Evolutionary conservation across 2,113 vertebrate species (phyloP).

Genomic region (Labeo rohita): DNA sequence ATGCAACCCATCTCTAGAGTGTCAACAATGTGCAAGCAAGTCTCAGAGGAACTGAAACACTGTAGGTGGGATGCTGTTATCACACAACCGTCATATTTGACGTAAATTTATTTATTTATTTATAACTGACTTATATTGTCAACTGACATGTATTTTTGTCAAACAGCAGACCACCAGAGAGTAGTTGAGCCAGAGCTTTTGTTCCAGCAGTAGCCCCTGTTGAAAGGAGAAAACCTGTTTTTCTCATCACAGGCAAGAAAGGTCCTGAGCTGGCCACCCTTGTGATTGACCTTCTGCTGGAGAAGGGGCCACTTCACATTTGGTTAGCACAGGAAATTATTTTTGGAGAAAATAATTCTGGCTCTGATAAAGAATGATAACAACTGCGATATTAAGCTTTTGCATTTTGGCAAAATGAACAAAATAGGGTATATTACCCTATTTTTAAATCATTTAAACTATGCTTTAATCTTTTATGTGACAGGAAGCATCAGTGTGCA

Average conservation of each 20-base stretch:
- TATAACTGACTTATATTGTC: background rate
- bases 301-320: background rate
- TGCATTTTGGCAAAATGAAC: background rate
- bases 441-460: background rate
- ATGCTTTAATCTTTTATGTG: background rate
- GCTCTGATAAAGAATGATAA: background rate
- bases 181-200: conserved; percentile 34
- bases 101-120: background rate
- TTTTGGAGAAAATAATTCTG: background rate
- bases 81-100: background rate
- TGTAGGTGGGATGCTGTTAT: background rate
- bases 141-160: conserved; percentile 5
- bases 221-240: conserved; percentile 43
- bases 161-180: conserved; percentile 7
- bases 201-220: conserved; percentile 32
- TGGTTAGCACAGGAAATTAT: conserved; percentile 5
- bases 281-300: background rate
- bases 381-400: background rate
- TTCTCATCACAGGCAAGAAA: conserved; percentile 38
- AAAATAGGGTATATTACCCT: background rate
- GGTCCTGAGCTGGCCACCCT: conserved; percentile 8
- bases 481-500: conserved; percentile 9
- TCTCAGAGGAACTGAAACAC: background rate
- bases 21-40: background rate
- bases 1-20: background rate